Evolutionary conservation across 2,888 invertebrate species (phyloP), one percentile per base, ranked within the genome.

Genomic region (Cybosia mesomella): DNA sequence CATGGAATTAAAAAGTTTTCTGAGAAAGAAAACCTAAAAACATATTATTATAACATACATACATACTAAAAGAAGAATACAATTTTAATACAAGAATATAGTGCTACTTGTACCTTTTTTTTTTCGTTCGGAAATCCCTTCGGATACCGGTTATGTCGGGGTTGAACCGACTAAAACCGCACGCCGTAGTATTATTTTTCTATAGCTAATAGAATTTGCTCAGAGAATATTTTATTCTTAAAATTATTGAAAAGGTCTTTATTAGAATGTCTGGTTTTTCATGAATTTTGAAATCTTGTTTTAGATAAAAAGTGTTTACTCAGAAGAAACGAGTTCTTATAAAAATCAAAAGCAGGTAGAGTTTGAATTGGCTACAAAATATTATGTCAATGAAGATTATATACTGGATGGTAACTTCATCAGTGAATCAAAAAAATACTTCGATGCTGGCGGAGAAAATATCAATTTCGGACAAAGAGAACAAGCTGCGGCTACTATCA

Each of bases 401-500:
- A 72, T 68, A 36, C 58, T 89, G 0, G 80, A 60, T 13, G 11
- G 58, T 0, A 1, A 49, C 0, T 88, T 85, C 43, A 57, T 11
- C 36, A 0, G 36, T 4, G 74, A 79, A 5, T 64, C 80, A 0
- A 9, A 34, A 1, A 15, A 70, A 7, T 64, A 77, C 28, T 87
- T 89, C 57, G 64, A 70, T 4, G 74, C 87, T 24, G 74, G 67
- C 15, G 77, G 72, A n/a, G 70, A 86, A 76, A 83, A 77, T 43
- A 1, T 86, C 2, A 75, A 90, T 62, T 89, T 87, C 58, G 66
- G 61, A 57, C 0, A 86, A 7, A 49, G 67, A 11, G 5, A 13
- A 15, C 21, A 73, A 67, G 76, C 87, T 36, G 84, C 90, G 36
- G 63, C 73, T 2, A 76, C 1, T 28, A 90, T 90, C 9, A 90